Evolutionary conservation across 2,113 vertebrate species (phyloP), one percentile per base, ranked within the genome.

Genomic region (Mirza zaza): DNA sequence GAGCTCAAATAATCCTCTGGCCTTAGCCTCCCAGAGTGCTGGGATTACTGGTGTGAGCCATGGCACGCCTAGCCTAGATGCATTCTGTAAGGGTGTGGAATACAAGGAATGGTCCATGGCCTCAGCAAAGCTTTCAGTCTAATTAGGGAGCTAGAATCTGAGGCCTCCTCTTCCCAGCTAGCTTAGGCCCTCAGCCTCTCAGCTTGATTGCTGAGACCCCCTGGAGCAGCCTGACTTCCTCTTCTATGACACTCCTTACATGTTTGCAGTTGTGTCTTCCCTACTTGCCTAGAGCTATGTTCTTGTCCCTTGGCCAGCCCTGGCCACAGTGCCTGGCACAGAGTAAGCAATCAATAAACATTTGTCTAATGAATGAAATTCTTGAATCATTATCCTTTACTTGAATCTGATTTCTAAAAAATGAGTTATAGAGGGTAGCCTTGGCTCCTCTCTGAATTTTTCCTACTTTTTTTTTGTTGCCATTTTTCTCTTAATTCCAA

Each of bases 401-500:
- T 57, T 82, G 84, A 94, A 48, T 90, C 59, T 71, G 18, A 32
- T 65, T 83, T 94, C 67, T 97, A 68, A 93, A 80, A 84, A 36
- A 17, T 3, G 61, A 86, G 13, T 34, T 61, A 52, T 80, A 55
- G 87, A 36, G 63, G 45, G 70, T 71, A 39, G 36, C 57, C 45
- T 87, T 27, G 67, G 59, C 9, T 11, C 25, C 23, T 87, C 70
- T 82, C 45, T 34, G 84, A 45, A n/a, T 88, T 88, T 94, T 89
- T 48, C 10, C 10, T 55, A 7, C 17, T 52, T 57, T 27, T 92
- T 32, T 59, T 9, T 59, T 9, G 4, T 27, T 86, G 39, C 5
- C 39, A 42, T 76, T 94, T 96, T 92, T 34, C 80, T 88, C 32
- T 86, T 90, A 39, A 52, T 76, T 94, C 27, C 75, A 87, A 91